Percentiles rank a stretch among this genome's conserved stretches.
phyloP scores from a whole-genome alignment of 2,113 vertebrate species.

The Atrichornis clamosus region DNA sequence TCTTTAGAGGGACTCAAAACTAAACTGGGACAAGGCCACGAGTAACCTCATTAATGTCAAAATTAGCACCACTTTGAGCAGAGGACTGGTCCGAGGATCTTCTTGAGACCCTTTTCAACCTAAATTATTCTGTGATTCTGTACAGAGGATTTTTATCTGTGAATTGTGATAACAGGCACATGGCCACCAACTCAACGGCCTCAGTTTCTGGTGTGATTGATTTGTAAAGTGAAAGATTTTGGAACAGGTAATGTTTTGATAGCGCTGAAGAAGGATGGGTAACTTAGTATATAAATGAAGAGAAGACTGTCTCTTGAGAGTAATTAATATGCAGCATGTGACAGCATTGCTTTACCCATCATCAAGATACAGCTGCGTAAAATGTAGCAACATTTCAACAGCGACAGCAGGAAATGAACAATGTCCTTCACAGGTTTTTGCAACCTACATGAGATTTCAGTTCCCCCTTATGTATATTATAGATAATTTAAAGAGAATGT shows the following conservation, averaged over 20 bases:
- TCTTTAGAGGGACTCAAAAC: not conserved
- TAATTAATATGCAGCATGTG: not conserved
- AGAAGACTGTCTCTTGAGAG: not conserved
- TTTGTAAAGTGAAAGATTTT: not conserved
- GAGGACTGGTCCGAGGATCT: not conserved
- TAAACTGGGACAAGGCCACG: not conserved
- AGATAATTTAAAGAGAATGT: not conserved
- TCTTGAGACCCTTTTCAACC: not conserved
- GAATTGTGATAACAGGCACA: not conserved
- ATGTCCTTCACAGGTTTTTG: not conserved
- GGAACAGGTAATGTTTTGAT: not conserved
- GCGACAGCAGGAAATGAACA: not conserved
- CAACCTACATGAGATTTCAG: not conserved
- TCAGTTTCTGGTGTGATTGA: not conserved
- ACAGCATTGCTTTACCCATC: not conserved
- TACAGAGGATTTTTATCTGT: not conserved
- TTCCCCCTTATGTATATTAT: not conserved
- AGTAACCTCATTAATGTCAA: not conserved
- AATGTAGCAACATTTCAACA: not conserved
- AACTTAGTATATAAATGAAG: not conserved
- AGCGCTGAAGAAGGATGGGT: not conserved
- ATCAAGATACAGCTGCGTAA: not conserved
- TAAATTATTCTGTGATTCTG: not conserved
- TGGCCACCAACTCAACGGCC: not conserved
- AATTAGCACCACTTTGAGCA: not conserved